These are phyloP conservation scores for Sylvicola fuscatus DNA, from an alignment of 2,888 invertebrate genomes.

Conservation along the genomic window DNA sequence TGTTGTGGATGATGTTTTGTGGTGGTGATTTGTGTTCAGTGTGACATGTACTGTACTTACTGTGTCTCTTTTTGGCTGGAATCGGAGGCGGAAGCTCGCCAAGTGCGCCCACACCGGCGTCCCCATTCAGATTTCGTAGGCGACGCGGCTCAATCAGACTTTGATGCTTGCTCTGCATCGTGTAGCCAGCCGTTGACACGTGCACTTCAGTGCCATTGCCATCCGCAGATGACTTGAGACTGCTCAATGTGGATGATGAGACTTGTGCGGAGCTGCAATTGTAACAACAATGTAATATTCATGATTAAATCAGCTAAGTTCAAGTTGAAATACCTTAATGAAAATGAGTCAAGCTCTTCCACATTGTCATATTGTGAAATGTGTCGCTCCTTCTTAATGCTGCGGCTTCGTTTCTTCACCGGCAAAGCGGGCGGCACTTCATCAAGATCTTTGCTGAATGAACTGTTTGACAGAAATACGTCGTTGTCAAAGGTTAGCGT, in stretches of 20 bases:
- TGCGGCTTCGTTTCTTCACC: conserved; percentile 28
- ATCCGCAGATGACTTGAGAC: conserved; percentile 13
- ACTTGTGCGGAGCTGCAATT: conserved; percentile 9
- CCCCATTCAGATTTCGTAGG: conserved; percentile 4
- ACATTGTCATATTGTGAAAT: conserved; percentile 55
- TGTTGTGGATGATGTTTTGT: neutral
- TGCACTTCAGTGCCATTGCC: conserved; percentile 13
- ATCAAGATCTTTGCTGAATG: conserved; percentile 2
- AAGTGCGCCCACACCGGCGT: conserved; percentile 33
- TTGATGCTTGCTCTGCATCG: conserved; percentile 19
- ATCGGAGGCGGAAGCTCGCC: conserved; percentile 68
- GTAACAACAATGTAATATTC: neutral
- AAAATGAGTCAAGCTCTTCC: conserved; percentile 29
- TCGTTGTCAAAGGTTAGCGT: neutral
- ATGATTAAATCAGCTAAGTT: neutral
- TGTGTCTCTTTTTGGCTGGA: conserved; percentile 85
- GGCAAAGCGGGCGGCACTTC: conserved; percentile 36
- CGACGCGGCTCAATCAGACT: conserved; percentile 18
- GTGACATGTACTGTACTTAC: conserved; percentile 40
- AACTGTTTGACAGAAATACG: conserved; percentile 8
- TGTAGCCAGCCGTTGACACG: conserved; percentile 12
- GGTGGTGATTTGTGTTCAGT: conserved; percentile 1
- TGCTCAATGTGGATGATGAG: conserved; percentile 28
- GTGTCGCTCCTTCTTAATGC: conserved; percentile 31
- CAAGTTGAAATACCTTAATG: conserved; percentile 5